Base-by-base conservation (phyloP, 2,888 invertebrate species). In the Idaea straminata region DNA sequence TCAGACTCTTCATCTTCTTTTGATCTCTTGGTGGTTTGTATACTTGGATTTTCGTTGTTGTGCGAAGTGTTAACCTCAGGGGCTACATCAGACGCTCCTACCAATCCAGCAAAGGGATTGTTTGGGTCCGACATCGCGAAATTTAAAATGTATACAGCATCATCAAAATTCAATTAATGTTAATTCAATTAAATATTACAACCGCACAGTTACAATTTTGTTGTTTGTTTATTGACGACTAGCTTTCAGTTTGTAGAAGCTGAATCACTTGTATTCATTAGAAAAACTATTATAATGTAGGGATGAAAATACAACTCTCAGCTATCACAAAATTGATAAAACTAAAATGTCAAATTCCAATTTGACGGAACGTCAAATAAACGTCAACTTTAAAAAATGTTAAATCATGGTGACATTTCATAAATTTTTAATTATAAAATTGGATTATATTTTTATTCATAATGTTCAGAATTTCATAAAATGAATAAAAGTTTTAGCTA, bases 41-140 rank as follows among this genome's bases (percentile, higher is more conserved):
- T 63, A 15, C 78, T 62, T 57, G 76, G 64, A 67, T 72, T 81
- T 60, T 77, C 82, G n/a, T 83, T 82, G 70, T 72, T 78, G 57
- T 69, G 77, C 35, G 80, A 76, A 5, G 34, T 15, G 67, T 80
- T 61, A 63, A 82, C 83, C 71, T 79, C 77, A 15, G 79, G 66
- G 47, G 79, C 80, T 34, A 75, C 77, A 74, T 85, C 88, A 66
- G 89, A 72, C 47, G 82, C 81, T 72, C 88, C 90, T 71, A 92
- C 71, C 74, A 92, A 80, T 15, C 86, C 92, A 80, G 86, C 82
- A 77, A 92, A 92, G 35, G 92, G 91, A 83, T 92, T 92, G 81
- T 85, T 88, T 73, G 84, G 81, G 68, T 90, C 90, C 63, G 92
- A 90, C 92, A 92, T 92, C 60, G 65, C 68, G 68, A 62, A 61